Percentiles rank a stretch among this genome's conserved stretches.
Evolutionary conservation across 2,113 vertebrate species (phyloP).

Genomic region (Rhinoderma darwinii): DNA sequence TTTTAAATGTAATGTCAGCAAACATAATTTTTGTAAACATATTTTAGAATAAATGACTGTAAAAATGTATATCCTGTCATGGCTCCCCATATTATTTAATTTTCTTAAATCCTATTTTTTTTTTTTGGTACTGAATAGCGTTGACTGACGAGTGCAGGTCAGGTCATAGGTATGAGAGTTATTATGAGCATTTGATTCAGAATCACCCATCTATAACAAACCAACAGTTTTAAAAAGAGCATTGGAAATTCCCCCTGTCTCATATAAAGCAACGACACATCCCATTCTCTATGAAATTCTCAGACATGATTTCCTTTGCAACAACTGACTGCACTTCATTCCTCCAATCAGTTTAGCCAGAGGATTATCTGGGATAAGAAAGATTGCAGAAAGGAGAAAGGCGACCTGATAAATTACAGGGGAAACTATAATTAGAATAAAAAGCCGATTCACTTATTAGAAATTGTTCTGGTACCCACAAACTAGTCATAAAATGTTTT

Average conservation of each 20-base stretch:
- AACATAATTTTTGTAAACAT: too few relatives aligned
- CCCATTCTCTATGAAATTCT: constrained; percentile 5
- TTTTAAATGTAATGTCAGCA: too few relatives aligned
- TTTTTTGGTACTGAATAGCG: background rate
- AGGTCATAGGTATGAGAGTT: background rate
- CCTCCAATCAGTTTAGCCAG: constrained; percentile 34
- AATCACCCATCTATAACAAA: background rate
- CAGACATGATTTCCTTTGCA: constrained; percentile 34
- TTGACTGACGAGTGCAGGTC: background rate
- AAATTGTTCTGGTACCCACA: background rate
- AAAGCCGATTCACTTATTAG: constrained; percentile 16
- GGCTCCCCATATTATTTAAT: too few relatives aligned
- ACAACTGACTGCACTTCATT: constrained; percentile 21
- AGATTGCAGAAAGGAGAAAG: constrained; percentile 23
- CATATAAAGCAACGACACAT: constrained; percentile 3
- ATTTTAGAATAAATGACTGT: too few relatives aligned
- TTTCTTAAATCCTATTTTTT: too few relatives aligned
- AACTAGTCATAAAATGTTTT: background rate
- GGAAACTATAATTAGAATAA: constrained; percentile 23
- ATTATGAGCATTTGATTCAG: background rate
- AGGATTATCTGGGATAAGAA: constrained; percentile 38
- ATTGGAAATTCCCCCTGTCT: constrained; percentile 39
- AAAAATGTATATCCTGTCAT: too few relatives aligned
- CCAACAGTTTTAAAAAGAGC: background rate
- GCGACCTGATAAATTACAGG: constrained; percentile 15